Conservation (phyloP, 2,888 invertebrate species). For the Latheticus oryzae region DNA sequence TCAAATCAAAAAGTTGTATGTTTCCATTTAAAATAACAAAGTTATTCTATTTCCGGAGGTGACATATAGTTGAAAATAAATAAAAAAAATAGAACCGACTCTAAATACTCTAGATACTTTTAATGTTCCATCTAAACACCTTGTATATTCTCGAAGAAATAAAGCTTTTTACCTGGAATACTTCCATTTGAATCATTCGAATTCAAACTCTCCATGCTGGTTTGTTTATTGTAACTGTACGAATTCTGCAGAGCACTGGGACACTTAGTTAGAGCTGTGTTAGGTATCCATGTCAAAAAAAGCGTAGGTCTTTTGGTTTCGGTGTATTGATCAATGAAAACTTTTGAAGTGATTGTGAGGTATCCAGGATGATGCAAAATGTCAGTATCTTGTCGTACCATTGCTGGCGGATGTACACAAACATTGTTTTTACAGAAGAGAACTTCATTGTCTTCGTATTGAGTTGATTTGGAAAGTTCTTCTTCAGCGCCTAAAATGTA, state of each 20-base stretch:
- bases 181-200: constrained; percentile 59
- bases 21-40: too few relatives aligned
- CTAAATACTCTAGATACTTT: too few relatives aligned
- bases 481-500: constrained; percentile 79
- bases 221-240: constrained; percentile 59
- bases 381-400: constrained; percentile 84
- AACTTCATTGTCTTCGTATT: constrained; percentile 86
- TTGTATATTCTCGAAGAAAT: not conserved
- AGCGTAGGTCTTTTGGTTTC: constrained; percentile 83
- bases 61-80: too few relatives aligned
- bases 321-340: constrained; percentile 82
- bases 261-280: constrained; percentile 87
- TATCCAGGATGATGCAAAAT: constrained; percentile 93
- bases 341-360: constrained; percentile 86
- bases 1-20: too few relatives aligned
- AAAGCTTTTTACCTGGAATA: constrained; percentile 11
- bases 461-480: constrained; percentile 69
- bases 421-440: constrained; percentile 96
- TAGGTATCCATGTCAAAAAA: constrained; percentile 95
- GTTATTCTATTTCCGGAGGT: too few relatives aligned
- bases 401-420: constrained; percentile 93
- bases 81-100: too few relatives aligned
- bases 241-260: constrained; percentile 78
- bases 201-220: constrained; percentile 61
- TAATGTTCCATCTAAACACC: too few relatives aligned